Evolutionary conservation across 2,113 vertebrate species (phyloP), one percentile per base, ranked within the genome.

Genomic region (Mesoclemmys tuberculata): DNA sequence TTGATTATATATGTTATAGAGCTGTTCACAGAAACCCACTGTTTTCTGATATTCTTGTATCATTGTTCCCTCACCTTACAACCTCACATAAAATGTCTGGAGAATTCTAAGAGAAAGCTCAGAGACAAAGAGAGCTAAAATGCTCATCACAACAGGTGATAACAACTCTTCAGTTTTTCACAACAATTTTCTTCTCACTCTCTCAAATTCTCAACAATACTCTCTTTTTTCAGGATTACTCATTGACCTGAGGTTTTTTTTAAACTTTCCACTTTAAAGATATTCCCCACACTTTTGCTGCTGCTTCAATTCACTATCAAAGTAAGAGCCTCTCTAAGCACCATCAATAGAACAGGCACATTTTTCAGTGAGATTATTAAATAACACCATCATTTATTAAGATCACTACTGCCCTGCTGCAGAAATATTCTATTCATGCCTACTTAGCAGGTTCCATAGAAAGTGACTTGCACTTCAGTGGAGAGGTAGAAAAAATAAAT

Each of bases 61-160:
- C 94, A 68, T 95, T 93, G 94, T 85, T 56, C 74, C 41, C 89
- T 91, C 7, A 11, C 89, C 94, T 79, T 91, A 89, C 87, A 94
- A 38, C 35, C 74, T 96, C 56, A 95, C 93, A 89, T 16, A 9
- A 0, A 55, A 94, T 21, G 44, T 71, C 87, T 85, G 7, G 16
- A 77, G 90, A 95, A 97, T 89, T 75, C 88, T 87, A 31, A 93
- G 80, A 92, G 93, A 96, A 95, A 74, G 31, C 55, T 61, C 71
- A 55, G 77, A 78, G 92, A 80, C n/a, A 75, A 87, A 91, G 22
- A 91, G 64, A 83, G 78, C 81, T 58, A 52, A 84, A 84, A 21
- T 0, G 35, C 49, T 97, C 77, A 81, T 52, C 81, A 86, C 83
- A 90, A 52, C 49, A 82, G 51, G 52, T 83, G 82, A 35, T 1